Evolutionary conservation across 2,113 vertebrate species (phyloP), one percentile per base, ranked within the genome.

Genomic region (Desmodus rotundus): DNA sequence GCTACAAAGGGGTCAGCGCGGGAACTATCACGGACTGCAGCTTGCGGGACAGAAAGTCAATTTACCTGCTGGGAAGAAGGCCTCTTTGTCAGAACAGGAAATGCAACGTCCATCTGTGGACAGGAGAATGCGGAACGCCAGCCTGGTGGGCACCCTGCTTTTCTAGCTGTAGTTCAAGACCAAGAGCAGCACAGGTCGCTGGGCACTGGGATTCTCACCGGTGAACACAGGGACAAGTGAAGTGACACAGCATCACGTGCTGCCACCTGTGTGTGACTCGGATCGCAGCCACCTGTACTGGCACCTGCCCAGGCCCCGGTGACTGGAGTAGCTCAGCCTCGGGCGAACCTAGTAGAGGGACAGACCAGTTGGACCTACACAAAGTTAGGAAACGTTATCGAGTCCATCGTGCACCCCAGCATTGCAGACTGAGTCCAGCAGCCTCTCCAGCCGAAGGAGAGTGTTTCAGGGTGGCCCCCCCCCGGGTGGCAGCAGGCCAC

Each of bases 221-320:
- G 7, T 7, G n/a, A 38, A 41, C 0, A 36, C 0, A 14, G 54
- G 68, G 41, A 31, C 7, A 22, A 28, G 17, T 0, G 54, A 31
- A 41, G 15, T 4, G 20, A 7, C 7, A 13, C 7, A 1, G 0
- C 12, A 12, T 10, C 12, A 8, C 22, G 2, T 11, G 56, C 15
- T 47, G 43, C 52, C 10, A 38, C 8, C 7, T 41, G 33, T 33
- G 12, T 47, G 14, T 3, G 14, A 63, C 28, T 17, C 22, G 12
- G 45, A 45, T 15, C 3, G 7, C 14, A n/a, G 5, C 11, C 8
- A 10, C 47, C 50, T 14, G 7, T 8, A 1, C 43, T 0, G 31
- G 56, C 19, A 33, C 36, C 7, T 17, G 22, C 38, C 24, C 11
- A 38, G 33, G 0, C 24, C 26, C 5, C 38, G 19, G 17, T 2